Conservation (phyloP, 1,140 invertebrate species). For the Drosophila rhopaloa region DNA sequence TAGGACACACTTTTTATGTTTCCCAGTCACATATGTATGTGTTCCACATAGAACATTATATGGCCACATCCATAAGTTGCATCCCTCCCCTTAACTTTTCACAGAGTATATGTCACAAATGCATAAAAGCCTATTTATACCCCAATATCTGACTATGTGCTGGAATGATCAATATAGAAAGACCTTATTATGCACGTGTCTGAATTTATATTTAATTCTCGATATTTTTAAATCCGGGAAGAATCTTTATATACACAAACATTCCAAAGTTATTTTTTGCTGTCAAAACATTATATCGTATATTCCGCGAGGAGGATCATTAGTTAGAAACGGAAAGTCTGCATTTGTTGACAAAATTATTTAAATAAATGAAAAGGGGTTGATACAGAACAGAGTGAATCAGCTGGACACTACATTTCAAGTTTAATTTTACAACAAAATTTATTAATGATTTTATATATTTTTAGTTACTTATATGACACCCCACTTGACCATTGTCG, state of each 20-base stretch:
- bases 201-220: conserved; percentile 44
- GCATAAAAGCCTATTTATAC: conserved; percentile 44
- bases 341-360: conserved; percentile 24
- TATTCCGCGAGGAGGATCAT: conserved; percentile 20
- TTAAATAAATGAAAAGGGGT: conserved; percentile 17
- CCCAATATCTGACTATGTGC: conserved; percentile 21
- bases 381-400: conserved; percentile 9
- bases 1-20: conserved; percentile 65
- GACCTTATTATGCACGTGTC: conserved; percentile 44
- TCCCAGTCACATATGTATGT: conserved; percentile 16
- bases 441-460: conserved; percentile 24
- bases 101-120: conserved; percentile 32
- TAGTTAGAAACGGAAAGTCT: conserved; percentile 21
- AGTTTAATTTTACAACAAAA: conserved; percentile 16
- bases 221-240: conserved; percentile 40
- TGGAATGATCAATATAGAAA: conserved; percentile 39
- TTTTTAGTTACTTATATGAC: conserved; percentile 39
- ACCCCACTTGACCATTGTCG: conserved; percentile 14
- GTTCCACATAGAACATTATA: conserved; percentile 21
- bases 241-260: conserved; percentile 21
- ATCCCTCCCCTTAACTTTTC: not conserved
- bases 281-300: conserved; percentile 27
- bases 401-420: conserved; percentile 5
- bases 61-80: not conserved
- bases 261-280: conserved; percentile 18